A percentile compares a stretch with the other conserved stretches of the same genome.
phyloP scores from a whole-genome alignment of 2,888 invertebrate genomes.

The Plutella xylostella region DNA sequence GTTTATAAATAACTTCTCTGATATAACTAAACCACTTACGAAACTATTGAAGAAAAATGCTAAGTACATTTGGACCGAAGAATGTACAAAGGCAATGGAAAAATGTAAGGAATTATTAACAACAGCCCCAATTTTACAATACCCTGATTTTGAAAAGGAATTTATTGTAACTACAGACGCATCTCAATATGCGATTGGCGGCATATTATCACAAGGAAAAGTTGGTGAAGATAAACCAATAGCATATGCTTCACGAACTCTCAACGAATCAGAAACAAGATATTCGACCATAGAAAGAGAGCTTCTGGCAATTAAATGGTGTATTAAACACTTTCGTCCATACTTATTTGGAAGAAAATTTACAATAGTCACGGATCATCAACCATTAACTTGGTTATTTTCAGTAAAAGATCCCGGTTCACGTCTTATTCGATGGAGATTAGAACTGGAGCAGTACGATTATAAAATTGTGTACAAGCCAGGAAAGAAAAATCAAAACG shows the following conservation, averaged over 20 bases:
- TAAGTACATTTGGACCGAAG: neutral
- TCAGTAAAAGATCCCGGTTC: constrained; percentile 2
- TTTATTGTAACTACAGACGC: constrained; percentile 1
- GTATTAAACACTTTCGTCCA: constrained; percentile 3
- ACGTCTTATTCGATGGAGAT: constrained; percentile 3
- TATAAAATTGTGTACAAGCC: constrained; percentile 14
- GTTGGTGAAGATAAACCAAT: neutral
- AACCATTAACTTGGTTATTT: constrained; percentile 2
- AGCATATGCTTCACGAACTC: neutral
- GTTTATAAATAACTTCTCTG: too few relatives aligned
- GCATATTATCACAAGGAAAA: neutral
- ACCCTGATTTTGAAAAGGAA: constrained; percentile 3
- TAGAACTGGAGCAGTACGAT: constrained; percentile 9
- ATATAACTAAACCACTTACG: too few relatives aligned
- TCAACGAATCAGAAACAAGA: constrained; percentile 4
- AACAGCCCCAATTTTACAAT: constrained; percentile 3
- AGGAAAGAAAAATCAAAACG: constrained; percentile 15
- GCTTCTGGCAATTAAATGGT: neutral
- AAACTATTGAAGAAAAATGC: too few relatives aligned
- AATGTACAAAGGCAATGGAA: neutral
- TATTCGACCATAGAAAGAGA: constrained; percentile 4
- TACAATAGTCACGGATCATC: neutral
- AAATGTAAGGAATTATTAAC: neutral
- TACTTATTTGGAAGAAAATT: constrained; percentile 2
- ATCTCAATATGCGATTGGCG: neutral